Evolutionary conservation across 2,797 vertebrate genomes (phyloP).

Genomic region (Philypnodon macrostomus): DNA sequence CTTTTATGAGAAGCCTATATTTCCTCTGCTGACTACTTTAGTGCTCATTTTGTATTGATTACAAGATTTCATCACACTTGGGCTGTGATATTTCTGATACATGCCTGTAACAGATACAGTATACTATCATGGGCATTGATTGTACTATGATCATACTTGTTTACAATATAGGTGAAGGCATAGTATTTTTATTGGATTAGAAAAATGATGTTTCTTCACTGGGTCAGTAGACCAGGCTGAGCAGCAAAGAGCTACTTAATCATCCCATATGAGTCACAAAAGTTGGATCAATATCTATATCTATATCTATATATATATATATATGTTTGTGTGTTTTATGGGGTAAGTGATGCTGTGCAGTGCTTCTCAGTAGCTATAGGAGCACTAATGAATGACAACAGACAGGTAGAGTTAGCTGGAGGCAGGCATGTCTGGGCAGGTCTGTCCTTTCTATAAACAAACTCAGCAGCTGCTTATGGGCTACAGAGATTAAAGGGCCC

Average conservation of each 20-base stretch:
- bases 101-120: conserved; percentile 45
- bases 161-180: conserved; percentile 21
- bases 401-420: conserved; percentile 23
- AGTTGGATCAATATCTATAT: conserved; percentile 40
- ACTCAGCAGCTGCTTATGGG: too few species aligned
- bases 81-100: conserved; percentile 43
- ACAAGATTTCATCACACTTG: conserved; percentile 57
- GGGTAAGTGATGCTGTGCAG: conserved; percentile 16
- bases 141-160: conserved; percentile 23
- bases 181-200: conserved; percentile 6
- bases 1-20: conserved; percentile 35
- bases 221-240: conserved; percentile 18
- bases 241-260: conserved; percentile 33
- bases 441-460: conserved; percentile 33
- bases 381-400: conserved; percentile 39
- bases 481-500: conserved; percentile 20
- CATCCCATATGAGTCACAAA: conserved; percentile 37
- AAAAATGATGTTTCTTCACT: conserved; percentile 7
- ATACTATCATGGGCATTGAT: conserved; percentile 40
- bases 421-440: conserved; percentile 40
- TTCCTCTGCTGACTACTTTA: conserved; percentile 36
- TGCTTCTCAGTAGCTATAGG: conserved; percentile 37
- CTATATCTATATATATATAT: too few species aligned
- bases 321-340: conserved; percentile 25
- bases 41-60: conserved; percentile 50